A percentile compares a stretch with the other conserved stretches of the same genome.
Conservation (phyloP, 2,888 invertebrate genomes). For the Nomada goodeniana region DNA sequence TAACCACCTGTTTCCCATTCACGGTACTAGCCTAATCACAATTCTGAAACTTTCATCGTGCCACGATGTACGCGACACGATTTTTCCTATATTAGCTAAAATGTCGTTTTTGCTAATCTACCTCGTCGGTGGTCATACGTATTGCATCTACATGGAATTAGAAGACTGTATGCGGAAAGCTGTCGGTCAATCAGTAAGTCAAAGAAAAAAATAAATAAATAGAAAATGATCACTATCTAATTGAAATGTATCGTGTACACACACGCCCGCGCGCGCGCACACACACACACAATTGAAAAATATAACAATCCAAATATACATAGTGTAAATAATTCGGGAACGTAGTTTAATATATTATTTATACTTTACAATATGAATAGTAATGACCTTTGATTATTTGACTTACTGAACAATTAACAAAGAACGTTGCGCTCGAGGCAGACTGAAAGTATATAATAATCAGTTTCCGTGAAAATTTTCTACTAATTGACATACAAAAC, state of each 20-base stretch:
- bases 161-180: conserved; percentile 30
- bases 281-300: not conserved
- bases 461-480: conserved; percentile 33
- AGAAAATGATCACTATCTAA: not conserved
- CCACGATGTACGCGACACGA: conserved; percentile 18
- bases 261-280: no score
- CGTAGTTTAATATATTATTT: conserved; percentile 15
- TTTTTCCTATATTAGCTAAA: conserved; percentile 44
- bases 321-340: conserved; percentile 9
- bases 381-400: conserved; percentile 27
- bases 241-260: not conserved
- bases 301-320: not conserved
- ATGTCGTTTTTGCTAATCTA: conserved; percentile 63
- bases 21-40: conserved; percentile 48
- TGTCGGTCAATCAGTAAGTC: conserved; percentile 41
- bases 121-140: conserved; percentile 57
- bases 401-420: conserved; percentile 43
- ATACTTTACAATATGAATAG: conserved; percentile 15
- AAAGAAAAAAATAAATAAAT: conserved; percentile 16
- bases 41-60: conserved; percentile 37
- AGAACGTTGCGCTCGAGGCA: conserved; percentile 42
- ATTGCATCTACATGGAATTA: conserved; percentile 27
- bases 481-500: conserved; percentile 25
- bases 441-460: conserved; percentile 58
- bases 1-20: conserved; percentile 80